These are phyloP conservation scores for Phrynocephalus versicolor DNA, from an alignment of 2,113 vertebrate species.

Conservation along the genomic window DNA sequence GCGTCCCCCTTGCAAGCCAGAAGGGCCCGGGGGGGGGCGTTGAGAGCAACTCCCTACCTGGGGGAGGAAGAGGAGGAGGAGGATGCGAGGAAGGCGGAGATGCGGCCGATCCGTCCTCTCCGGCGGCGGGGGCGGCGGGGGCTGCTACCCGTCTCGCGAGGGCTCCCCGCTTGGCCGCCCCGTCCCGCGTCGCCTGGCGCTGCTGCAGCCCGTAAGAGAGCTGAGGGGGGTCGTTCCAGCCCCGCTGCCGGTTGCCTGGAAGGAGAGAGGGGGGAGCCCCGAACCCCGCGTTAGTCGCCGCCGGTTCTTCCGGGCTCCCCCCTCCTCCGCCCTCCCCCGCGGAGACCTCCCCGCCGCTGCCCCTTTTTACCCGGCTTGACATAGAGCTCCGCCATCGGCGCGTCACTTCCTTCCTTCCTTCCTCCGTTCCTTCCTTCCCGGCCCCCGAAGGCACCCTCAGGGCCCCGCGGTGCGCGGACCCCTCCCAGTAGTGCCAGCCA, in stretches of 20 bases:
- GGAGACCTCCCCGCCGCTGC: too few species aligned
- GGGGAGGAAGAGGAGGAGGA: not conserved
- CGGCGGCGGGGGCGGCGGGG: slow-evolving; percentile 48
- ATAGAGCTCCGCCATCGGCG: slow-evolving; percentile 73
- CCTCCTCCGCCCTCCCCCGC: too few species aligned
- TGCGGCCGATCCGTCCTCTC: not conserved
- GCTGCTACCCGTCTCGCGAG: slow-evolving; percentile 78
- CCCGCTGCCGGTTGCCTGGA: slow-evolving; percentile 88
- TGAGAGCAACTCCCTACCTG: not conserved
- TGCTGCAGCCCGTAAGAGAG: slow-evolving; percentile 89
- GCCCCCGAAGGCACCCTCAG: too few species aligned
- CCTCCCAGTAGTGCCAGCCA: not conserved
- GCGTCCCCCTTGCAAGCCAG: not conserved
- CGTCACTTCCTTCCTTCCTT: slow-evolving; percentile 54
- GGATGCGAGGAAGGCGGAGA: not conserved
- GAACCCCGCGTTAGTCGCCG: too few species aligned
- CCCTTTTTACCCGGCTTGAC: slow-evolving; percentile 73
- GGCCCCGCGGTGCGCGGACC: too few species aligned
- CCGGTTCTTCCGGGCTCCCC: fast-evolving
- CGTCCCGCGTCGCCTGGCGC: slow-evolving; percentile 41
- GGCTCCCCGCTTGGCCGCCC: slow-evolving; percentile 69
- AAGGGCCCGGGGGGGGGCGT: too few species aligned
- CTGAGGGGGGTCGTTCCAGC: slow-evolving; percentile 97
- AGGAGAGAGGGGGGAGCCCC: not conserved
- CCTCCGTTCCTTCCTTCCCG: too few species aligned